phyloP scores from a whole-genome alignment of 1,140 invertebrate genomes.

The Ctenoplectra terminalis region DNA sequence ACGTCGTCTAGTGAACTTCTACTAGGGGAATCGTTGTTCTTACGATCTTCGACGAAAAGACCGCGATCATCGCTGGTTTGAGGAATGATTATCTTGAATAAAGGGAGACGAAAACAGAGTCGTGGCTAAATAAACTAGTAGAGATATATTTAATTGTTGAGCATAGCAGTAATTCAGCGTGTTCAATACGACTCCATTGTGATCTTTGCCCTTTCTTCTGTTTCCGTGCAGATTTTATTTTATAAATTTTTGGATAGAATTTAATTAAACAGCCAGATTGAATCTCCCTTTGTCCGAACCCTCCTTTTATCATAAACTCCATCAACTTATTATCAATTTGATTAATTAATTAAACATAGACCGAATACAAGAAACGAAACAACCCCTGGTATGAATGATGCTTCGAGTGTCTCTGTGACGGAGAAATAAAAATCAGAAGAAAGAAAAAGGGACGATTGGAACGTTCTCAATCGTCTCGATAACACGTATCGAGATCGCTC shows the following conservation, averaged over 20 bases:
- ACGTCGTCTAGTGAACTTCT: conserved; percentile 25
- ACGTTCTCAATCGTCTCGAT: background rate
- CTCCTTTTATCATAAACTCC: background rate
- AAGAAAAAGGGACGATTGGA: background rate
- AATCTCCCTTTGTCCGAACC: too few relatives aligned
- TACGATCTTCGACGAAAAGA: background rate
- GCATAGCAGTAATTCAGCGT: too few relatives aligned
- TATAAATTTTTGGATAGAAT: too few relatives aligned
- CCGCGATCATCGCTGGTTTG: background rate
- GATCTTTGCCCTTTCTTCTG: too few relatives aligned
- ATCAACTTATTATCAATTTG: background rate
- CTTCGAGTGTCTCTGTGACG: background rate
- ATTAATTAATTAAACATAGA: conserved; percentile 8
- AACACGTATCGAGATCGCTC: background rate
- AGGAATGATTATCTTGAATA: too few relatives aligned
- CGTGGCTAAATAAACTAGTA: background rate
- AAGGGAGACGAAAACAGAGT: background rate
- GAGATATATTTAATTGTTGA: background rate
- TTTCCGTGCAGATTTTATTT: too few relatives aligned
- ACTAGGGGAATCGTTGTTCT: background rate
- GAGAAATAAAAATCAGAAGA: background rate
- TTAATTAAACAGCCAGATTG: background rate
- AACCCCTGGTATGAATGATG: background rate
- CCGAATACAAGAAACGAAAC: background rate
- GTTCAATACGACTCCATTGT: too few relatives aligned